These are phyloP conservation scores for Epirrhoe alternata DNA, from an alignment of 2,888 invertebrate genomes.

Conservation along the genomic window DNA sequence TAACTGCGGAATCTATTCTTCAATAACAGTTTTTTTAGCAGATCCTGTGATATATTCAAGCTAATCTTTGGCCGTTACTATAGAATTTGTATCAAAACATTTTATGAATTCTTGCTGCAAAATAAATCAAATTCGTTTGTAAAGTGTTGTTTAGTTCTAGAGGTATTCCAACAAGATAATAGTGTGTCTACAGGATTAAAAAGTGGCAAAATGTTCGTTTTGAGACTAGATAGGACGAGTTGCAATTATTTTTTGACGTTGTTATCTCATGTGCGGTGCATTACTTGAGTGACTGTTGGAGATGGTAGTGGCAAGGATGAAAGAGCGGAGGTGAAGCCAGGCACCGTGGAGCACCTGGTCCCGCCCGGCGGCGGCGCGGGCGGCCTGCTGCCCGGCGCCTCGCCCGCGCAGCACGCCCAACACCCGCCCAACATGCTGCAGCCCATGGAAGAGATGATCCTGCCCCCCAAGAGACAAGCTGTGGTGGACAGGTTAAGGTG, in stretches of 20 bases:
- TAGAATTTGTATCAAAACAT: conserved; percentile 72
- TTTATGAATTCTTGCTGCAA: conserved; percentile 53
- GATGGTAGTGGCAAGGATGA: conserved; percentile 61
- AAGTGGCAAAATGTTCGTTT: conserved; percentile 70
- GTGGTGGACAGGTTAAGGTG: conserved; percentile 93
- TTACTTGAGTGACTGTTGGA: conserved; percentile 65
- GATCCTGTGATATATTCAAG: conserved; percentile 17
- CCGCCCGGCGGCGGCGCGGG: conserved; percentile 89
- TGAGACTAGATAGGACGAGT: conserved; percentile 73
- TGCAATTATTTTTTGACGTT: conserved; percentile 67
- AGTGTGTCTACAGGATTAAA: conserved; percentile 38
- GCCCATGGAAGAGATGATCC: conserved; percentile 88
- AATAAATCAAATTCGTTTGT: conserved; percentile 47
- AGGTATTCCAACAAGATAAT: conserved; percentile 21
- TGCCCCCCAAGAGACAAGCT: conserved; percentile 92
- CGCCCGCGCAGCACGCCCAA: conserved; percentile 73
- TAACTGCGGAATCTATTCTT: background rate
- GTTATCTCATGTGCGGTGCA: conserved; percentile 69
- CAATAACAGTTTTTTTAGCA: conserved; percentile 3
- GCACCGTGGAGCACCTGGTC: conserved; percentile 90
- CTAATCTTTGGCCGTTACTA: conserved; percentile 56
- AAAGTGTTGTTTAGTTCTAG: conserved; percentile 38
- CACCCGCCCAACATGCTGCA: conserved; percentile 87
- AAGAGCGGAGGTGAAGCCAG: conserved; percentile 66
- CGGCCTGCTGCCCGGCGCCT: conserved; percentile 87